phyloP scores from a whole-genome alignment of 30 jellyfish, hydroid and myxozoan species.

The Aurelia sp. region DNA sequence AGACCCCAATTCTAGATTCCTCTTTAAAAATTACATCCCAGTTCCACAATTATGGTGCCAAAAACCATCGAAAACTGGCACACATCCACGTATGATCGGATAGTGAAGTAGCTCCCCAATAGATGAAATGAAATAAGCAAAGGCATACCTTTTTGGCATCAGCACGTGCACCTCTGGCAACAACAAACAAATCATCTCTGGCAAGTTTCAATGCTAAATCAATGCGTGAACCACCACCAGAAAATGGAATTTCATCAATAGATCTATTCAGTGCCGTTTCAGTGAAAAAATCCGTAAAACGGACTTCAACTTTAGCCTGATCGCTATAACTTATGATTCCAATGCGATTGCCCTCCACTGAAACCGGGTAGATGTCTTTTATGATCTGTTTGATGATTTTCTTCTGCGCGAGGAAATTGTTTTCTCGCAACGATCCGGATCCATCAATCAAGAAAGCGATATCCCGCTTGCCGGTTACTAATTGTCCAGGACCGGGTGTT shows the following conservation, averaged over 20 bases:
- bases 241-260: constrained; percentile 71
- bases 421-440: constrained; percentile 75
- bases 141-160: constrained; percentile 61
- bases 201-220: constrained; percentile 89
- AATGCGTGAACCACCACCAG: constrained; percentile 80
- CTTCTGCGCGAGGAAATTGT: constrained; percentile 77
- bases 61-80: too few relatives aligned
- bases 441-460: constrained; percentile 88
- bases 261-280: constrained; percentile 48
- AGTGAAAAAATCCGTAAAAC: constrained; percentile 75
- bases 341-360: constrained; percentile 80
- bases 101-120: too few relatives aligned
- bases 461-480: constrained; percentile 34
- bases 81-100: too few relatives aligned
- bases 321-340: constrained; percentile 84
- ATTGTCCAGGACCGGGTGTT: constrained; percentile 1
- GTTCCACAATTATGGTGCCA: too few relatives aligned
- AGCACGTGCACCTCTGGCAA: constrained; percentile 81
- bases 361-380: constrained; percentile 61
- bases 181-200: constrained; percentile 64
- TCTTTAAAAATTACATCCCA: too few relatives aligned
- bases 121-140: too few relatives aligned
- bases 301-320: constrained; percentile 79
- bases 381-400: constrained; percentile 72
- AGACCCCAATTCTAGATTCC: too few relatives aligned